Conservation (phyloP, 2,113 vertebrate species). For the Phaetusa simplex region DNA sequence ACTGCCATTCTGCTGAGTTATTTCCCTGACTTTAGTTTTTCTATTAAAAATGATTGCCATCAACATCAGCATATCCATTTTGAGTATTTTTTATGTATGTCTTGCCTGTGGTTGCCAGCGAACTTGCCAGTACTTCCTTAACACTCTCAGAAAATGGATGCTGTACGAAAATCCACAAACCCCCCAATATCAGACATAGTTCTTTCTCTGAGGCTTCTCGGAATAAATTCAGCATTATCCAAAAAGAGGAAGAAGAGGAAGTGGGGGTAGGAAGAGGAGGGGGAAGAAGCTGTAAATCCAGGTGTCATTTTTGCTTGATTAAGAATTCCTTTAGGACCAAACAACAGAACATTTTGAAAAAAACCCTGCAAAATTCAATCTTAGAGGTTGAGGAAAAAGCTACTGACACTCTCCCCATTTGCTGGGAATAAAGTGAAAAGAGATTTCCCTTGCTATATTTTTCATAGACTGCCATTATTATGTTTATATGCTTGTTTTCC, state of each 20-base stretch:
- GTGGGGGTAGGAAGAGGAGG: neutral
- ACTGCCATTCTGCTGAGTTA: neutral
- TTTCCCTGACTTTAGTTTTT: slow-evolving; percentile 4
- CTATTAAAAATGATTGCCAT: neutral
- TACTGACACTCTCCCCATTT: neutral
- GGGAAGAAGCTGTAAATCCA: neutral
- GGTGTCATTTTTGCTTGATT: slow-evolving; percentile 37
- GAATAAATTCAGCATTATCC: neutral
- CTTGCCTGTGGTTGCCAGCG: neutral
- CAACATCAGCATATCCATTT: neutral
- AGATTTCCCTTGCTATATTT: slow-evolving; percentile 38
- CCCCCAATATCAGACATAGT: neutral
- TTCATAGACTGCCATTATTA: slow-evolving; percentile 50
- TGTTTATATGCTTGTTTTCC: slow-evolving; percentile 58
- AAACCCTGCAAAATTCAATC: slow-evolving; percentile 25
- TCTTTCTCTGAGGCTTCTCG: neutral
- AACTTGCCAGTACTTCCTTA: neutral
- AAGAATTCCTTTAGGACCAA: slow-evolving; percentile 43
- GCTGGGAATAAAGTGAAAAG: slow-evolving; percentile 17
- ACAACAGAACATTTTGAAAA: neutral
- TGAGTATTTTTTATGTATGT: neutral
- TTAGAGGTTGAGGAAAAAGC: neutral
- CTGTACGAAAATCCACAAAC: neutral
- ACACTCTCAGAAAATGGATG: neutral
- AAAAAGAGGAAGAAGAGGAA: neutral